Evolutionary conservation across 2,113 vertebrate genomes (phyloP), one percentile per base, ranked within the genome.

Genomic region (Rhizomys pruinosus): DNA sequence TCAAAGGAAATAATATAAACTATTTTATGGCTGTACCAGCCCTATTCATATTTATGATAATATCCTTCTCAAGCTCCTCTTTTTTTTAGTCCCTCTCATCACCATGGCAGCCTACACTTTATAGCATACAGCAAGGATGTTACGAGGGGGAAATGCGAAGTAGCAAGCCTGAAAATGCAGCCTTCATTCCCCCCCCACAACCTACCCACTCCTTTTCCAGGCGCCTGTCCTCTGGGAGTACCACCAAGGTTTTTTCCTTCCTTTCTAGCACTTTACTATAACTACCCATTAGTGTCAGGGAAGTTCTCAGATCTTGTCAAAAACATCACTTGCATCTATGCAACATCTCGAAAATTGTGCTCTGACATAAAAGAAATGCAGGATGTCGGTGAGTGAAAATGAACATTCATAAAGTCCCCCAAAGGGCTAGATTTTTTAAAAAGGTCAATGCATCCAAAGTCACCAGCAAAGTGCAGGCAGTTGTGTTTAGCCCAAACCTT

Each of bases 331-430:
- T 76, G 27, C 82, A 69, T 79, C 81, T 87, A 16, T 42, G 69
- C n/a, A 39, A 25, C 61, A 71, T 90, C 64, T 71, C 84, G 71
- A 37, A 84, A 79, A 90, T 71, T 61, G 85, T 59, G 4, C 77
- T 74, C 72, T 32, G n/a, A 69, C 55, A 81, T 77, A 89, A 92
- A 92, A 92, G 86, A 81, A 72, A 92, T 20, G 47, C n/a, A 7
- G 64, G 17, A 44, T 90, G 66, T 63, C 47, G 17, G 7, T 79
- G 77, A 6, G 61, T 64, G 29, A 59, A 79, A 82, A 87, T 74
- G 34, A 69, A 80, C 91, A 89, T 86, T 95, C n/a, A 23, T n/a
- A 10, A 77, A 78, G 61, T 93, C 84, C 20, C 20, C 57, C 61
- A 11, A 25, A 84, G 52, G 52, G 37, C 23, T n/a, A 91, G 16